Percentiles rank a stretch among this genome's conserved stretches.
Conservation (phyloP, 2,888 invertebrate genomes). For the Dusona sp. region DNA sequence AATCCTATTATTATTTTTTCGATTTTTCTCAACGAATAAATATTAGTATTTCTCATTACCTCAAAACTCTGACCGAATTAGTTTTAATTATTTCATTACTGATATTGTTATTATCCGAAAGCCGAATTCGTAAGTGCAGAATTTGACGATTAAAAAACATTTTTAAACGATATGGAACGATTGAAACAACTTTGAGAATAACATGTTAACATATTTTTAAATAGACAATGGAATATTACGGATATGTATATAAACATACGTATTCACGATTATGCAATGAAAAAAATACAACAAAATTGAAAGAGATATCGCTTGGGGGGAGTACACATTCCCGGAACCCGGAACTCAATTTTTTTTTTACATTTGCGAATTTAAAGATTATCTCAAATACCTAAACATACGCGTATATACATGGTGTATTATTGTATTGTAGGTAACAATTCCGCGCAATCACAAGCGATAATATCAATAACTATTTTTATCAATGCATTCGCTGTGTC, state of each 20-base stretch:
- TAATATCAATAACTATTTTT: conserved; percentile 46
- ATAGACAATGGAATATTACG: conserved; percentile 2
- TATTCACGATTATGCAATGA: conserved; percentile 48
- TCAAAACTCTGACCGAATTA: neutral
- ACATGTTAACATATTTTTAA: too few species aligned
- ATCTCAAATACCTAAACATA: neutral
- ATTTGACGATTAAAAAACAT: neutral
- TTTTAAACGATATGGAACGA: neutral
- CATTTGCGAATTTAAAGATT: conserved; percentile 8
- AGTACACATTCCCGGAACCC: conserved; percentile 53
- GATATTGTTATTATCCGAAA: neutral
- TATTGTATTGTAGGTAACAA: conserved; percentile 4
- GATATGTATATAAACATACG: neutral
- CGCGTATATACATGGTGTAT: neutral
- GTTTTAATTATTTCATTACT: neutral
- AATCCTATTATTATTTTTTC: neutral
- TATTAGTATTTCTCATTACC: neutral
- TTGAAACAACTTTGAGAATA: too few species aligned
- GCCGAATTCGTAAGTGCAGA: neutral
- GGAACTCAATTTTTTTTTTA: conserved; percentile 52
- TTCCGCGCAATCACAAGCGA: conserved; percentile 43
- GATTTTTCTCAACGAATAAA: neutral
- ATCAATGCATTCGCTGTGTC: conserved; percentile 21
- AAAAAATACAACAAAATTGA: conserved; percentile 50
- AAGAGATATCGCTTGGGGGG: conserved; percentile 69